Percentiles rank a stretch among this genome's conserved stretches.
Evolutionary conservation across 1,140 invertebrate species (phyloP).

Genomic region (Conus ventricosus): DNA sequence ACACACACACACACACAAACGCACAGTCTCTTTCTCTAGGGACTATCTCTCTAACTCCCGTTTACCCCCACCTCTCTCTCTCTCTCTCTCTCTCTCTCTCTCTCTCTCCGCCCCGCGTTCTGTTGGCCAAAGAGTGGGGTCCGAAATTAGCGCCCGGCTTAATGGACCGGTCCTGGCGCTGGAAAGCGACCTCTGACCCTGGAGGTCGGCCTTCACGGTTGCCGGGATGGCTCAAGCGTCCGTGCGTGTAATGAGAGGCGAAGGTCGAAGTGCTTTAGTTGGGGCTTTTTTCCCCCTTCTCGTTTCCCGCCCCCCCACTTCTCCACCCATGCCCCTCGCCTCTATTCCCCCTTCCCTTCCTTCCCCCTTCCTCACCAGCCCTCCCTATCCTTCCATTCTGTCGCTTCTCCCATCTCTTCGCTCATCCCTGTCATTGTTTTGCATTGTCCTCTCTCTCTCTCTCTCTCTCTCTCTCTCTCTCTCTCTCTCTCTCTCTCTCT

Average conservation of each 20-base stretch:
- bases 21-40: too few relatives aligned
- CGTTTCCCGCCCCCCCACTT: neutral
- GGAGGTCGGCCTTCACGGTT: too few relatives aligned
- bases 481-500: slow-evolving; percentile 19
- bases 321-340: neutral
- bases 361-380: neutral
- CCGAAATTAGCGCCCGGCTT: too few relatives aligned
- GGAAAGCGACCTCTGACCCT: too few relatives aligned
- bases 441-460: neutral
- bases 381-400: neutral
- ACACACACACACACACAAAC: too few relatives aligned
- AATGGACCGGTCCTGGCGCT: too few relatives aligned
- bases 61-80: neutral
- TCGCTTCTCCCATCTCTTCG: too few relatives aligned
- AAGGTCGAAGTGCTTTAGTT: too few relatives aligned
- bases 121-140: neutral
- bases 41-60: too few relatives aligned
- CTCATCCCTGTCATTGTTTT: neutral
- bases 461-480: slow-evolving; percentile 20
- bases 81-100: neutral
- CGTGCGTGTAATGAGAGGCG: too few relatives aligned
- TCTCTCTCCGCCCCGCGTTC: neutral
- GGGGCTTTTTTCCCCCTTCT: neutral
- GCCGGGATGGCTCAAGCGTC: too few relatives aligned
- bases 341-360: neutral